Percentiles rank a stretch among this genome's conserved stretches.
phyloP scores from a whole-genome alignment of 2,797 vertebrate species.

The Microtus californicus region DNA sequence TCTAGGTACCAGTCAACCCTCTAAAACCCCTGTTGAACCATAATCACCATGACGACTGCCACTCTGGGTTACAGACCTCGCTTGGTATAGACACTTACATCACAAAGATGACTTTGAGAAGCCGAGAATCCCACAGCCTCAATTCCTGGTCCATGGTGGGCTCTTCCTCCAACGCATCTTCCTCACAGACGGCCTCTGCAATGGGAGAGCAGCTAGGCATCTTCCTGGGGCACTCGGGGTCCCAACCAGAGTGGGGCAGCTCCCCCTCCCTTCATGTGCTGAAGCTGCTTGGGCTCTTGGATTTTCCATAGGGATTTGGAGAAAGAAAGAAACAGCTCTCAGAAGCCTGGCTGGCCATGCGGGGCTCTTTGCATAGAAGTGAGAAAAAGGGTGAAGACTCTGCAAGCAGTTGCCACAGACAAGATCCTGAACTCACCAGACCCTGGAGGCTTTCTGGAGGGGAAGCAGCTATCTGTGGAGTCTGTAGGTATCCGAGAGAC shows the following conservation, averaged over 20 bases:
- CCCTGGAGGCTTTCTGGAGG: constrained; percentile 89
- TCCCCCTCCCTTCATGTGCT: not conserved
- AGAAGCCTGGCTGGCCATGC: not conserved
- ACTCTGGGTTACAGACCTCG: not conserved
- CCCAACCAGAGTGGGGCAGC: not conserved
- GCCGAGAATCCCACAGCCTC: constrained; percentile 93
- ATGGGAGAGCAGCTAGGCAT: constrained; percentile 10
- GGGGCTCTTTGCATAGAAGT: not conserved
- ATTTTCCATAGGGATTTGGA: not conserved
- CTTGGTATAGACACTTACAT: constrained; percentile 90
- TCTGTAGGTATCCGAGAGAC: constrained; percentile 91
- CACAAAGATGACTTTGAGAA: constrained; percentile 96
- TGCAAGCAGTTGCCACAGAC: not conserved
- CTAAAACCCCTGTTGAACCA: not conserved
- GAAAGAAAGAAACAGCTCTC: constrained; percentile 19
- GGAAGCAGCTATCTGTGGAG: constrained; percentile 89
- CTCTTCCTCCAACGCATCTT: constrained; percentile 91
- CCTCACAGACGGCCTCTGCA: constrained; percentile 92
- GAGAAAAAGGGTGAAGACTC: not conserved
- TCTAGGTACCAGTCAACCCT: not conserved
- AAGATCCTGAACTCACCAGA: constrained; percentile 84
- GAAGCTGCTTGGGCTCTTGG: not conserved
- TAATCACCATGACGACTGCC: not conserved
- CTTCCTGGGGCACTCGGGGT: not conserved
- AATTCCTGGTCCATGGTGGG: constrained; percentile 86